These are phyloP conservation scores for Callopanchax toddi DNA, from an alignment of 2,113 vertebrate genomes.

Conservation along the genomic window DNA sequence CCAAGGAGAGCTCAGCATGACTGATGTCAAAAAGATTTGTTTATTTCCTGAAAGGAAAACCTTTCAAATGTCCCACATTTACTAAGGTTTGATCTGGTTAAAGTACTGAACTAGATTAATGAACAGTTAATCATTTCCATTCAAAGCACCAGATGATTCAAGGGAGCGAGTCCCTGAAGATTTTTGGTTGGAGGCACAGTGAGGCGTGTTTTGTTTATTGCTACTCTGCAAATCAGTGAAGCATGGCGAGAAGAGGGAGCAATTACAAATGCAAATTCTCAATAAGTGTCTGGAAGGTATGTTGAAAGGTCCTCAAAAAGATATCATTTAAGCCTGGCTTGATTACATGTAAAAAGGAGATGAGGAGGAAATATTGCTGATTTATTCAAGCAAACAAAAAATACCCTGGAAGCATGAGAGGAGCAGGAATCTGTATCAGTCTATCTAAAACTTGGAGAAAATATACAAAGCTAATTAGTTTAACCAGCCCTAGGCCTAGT, in stretches of 20 bases:
- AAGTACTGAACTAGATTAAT: constrained; percentile 16
- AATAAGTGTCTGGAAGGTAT: constrained; percentile 70
- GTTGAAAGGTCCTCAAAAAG: constrained; percentile 68
- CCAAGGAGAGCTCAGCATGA: not conserved
- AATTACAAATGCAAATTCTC: constrained; percentile 76
- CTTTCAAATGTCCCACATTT: too few species aligned
- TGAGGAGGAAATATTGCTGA: constrained; percentile 50
- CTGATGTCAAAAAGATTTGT: constrained; percentile 22
- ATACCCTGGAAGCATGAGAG: constrained; percentile 30
- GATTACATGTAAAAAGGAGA: constrained; percentile 69
- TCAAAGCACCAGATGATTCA: constrained; percentile 67
- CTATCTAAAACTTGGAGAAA: constrained; percentile 25
- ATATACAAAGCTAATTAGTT: constrained; percentile 12
- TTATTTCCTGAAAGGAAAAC: constrained; percentile 9
- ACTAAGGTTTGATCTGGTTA: not conserved
- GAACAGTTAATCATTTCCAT: constrained; percentile 10
- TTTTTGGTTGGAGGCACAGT: constrained; percentile 52
- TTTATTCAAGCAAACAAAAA: constrained; percentile 69
- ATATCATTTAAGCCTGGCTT: constrained; percentile 70
- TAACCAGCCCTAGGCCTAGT: constrained; percentile 11
- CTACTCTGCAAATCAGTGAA: constrained; percentile 59
- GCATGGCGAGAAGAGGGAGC: constrained; percentile 54
- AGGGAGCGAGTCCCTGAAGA: constrained; percentile 57
- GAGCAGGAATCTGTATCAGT: constrained; percentile 3
- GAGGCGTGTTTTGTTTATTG: constrained; percentile 73